phyloP scores from a whole-genome alignment of 2,888 invertebrate genomes.

The Phyllotreta striolata region DNA sequence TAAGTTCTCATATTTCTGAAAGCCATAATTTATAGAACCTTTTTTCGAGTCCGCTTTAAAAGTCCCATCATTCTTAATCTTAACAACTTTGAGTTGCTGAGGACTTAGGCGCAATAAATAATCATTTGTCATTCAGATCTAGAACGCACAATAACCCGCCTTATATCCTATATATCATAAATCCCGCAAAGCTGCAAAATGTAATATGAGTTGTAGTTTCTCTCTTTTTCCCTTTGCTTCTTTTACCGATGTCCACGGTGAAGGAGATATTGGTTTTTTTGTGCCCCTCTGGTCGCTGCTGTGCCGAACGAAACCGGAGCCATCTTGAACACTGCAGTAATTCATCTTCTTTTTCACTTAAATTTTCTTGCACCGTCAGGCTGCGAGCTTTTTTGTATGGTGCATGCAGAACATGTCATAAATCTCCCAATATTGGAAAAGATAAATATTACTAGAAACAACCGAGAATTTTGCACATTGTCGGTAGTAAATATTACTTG shows the following conservation, averaged over 20 bases:
- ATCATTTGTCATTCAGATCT: conserved; percentile 55
- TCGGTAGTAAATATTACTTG: neutral
- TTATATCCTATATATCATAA: conserved; percentile 54
- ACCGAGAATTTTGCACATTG: conserved; percentile 22
- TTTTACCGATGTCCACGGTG: conserved; percentile 53
- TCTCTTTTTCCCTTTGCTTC: conserved; percentile 46
- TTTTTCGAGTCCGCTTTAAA: conserved; percentile 34
- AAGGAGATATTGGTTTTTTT: conserved; percentile 59
- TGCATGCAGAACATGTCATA: conserved; percentile 37
- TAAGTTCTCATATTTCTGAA: conserved; percentile 38
- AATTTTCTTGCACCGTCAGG: conserved; percentile 55
- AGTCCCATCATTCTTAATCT: conserved; percentile 43
- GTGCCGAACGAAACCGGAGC: conserved; percentile 52
- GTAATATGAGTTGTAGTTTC: conserved; percentile 59
- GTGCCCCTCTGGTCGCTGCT: conserved; percentile 52
- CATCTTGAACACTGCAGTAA: conserved; percentile 57
- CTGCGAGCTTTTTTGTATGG: conserved; percentile 40
- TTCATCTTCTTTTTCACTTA: conserved; percentile 58
- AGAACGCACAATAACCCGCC: conserved; percentile 55
- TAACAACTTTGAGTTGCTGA: conserved; percentile 45
- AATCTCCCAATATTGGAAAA: conserved; percentile 40
- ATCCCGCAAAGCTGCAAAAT: conserved; percentile 59
- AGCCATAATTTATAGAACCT: conserved; percentile 33
- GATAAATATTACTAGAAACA: conserved; percentile 35
- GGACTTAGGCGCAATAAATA: conserved; percentile 52